Percentiles rank a stretch among this genome's conserved stretches.
Evolutionary conservation across 2,113 vertebrate genomes (phyloP).

Genomic region (Leucoraja erinaceus): DNA sequence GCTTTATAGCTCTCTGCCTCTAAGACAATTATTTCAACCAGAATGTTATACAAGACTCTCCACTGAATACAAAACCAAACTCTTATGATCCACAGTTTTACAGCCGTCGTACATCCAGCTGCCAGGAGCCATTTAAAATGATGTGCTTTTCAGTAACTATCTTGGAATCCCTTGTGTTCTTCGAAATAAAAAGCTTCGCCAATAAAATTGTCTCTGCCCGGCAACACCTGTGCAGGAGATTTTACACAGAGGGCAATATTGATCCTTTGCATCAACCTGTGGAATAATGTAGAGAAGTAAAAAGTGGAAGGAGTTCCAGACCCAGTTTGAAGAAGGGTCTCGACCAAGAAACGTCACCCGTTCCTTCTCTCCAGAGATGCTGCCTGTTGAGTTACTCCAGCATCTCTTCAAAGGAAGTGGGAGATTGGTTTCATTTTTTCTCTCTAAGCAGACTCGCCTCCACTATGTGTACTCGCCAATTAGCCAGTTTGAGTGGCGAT

Average conservation of each 20-base stretch:
- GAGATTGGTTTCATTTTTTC: neutral
- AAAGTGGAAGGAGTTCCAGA: too few species aligned
- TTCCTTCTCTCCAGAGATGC: too few species aligned
- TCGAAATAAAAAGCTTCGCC: neutral
- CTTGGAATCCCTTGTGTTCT: neutral
- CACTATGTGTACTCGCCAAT: neutral
- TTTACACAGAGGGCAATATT: neutral
- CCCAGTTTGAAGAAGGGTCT: too few species aligned
- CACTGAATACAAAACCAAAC: neutral
- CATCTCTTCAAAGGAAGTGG: too few species aligned
- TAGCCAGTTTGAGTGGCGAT: neutral
- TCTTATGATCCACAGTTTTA: neutral
- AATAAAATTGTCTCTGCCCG: neutral
- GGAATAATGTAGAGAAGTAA: neutral
- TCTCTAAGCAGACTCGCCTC: neutral
- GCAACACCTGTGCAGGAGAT: neutral
- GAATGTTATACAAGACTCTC: neutral
- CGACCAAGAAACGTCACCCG: too few species aligned
- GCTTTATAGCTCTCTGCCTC: too few species aligned
- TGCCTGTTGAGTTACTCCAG: too few species aligned
- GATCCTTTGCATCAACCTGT: neutral
- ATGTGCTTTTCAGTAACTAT: neutral
- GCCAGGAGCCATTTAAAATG: conserved; percentile 3
- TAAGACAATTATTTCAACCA: neutral
- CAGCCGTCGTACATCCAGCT: neutral